phyloP scores from a whole-genome alignment of 2,888 invertebrate species.

The Erebia palarica region DNA sequence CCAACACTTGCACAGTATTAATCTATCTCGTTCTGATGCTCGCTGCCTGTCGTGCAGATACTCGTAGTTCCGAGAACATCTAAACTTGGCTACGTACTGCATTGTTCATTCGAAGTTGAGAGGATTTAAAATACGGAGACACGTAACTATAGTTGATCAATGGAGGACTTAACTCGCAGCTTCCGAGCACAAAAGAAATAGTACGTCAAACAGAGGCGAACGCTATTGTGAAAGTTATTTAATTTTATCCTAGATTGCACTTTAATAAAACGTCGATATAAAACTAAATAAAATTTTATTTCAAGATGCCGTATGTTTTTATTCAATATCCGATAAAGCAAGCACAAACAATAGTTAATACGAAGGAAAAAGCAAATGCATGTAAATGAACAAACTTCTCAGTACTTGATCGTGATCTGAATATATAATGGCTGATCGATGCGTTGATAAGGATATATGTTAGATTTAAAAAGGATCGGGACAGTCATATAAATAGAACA shows the following conservation, averaged over 20 bases:
- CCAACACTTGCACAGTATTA: constrained; percentile 74
- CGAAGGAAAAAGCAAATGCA: constrained; percentile 65
- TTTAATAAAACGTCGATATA: constrained; percentile 40
- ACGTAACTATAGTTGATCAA: constrained; percentile 35
- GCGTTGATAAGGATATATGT: constrained; percentile 72
- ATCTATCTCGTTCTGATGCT: constrained; percentile 68
- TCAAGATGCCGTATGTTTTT: constrained; percentile 47
- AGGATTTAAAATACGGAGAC: constrained; percentile 34
- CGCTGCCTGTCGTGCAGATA: constrained; percentile 56
- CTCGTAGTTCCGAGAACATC: constrained; percentile 56
- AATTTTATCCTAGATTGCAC: constrained; percentile 37
- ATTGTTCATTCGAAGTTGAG: constrained; percentile 44
- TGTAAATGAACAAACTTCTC: constrained; percentile 74
- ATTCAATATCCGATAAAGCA: constrained; percentile 63
- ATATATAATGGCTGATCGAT: constrained; percentile 75
- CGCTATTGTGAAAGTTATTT: constrained; percentile 32
- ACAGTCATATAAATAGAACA: constrained; percentile 59
- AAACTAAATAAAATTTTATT: constrained; percentile 49
- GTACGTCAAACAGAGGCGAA: constrained; percentile 22
- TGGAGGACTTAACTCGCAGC: constrained; percentile 31
- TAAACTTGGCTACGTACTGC: constrained; percentile 49
- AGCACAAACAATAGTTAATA: constrained; percentile 66
- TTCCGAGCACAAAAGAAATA: constrained; percentile 22
- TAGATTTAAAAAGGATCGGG: constrained; percentile 68
- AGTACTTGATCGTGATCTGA: constrained; percentile 68